phyloP scores from a whole-genome alignment of 2,797 vertebrate species.

The Limnodromus scolopaceus region DNA sequence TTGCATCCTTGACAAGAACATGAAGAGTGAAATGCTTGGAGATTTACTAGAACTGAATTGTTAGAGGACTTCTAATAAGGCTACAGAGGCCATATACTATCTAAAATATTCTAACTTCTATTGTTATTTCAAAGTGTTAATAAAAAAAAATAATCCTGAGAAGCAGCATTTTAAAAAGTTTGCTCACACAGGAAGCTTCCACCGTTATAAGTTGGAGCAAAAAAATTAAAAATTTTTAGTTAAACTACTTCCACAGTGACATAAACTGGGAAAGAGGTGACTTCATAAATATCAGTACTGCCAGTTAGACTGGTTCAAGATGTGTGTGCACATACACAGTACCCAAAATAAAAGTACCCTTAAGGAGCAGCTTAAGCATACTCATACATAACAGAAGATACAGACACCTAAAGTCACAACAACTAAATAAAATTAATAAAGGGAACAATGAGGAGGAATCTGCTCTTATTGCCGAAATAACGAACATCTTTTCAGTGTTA shows the following conservation, averaged over 20 bases:
- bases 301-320: neutral
- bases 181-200: neutral
- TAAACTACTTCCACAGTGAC: neutral
- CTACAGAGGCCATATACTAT: neutral
- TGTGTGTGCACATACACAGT: neutral
- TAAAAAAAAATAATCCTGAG: neutral
- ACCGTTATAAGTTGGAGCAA: neutral
- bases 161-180: neutral
- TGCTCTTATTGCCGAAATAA: neutral
- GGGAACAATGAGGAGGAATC: neutral
- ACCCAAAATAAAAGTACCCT: neutral
- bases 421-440: neutral
- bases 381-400: neutral
- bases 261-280: neutral
- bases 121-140: neutral
- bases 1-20: neutral
- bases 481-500: neutral
- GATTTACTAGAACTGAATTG: neutral
- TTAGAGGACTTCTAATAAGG: neutral
- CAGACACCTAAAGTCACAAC: neutral
- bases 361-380: neutral
- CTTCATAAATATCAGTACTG: neutral
- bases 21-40: neutral
- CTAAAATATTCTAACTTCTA: neutral
- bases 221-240: neutral